These are phyloP conservation scores for Eleginops maclovinus DNA, from an alignment of 2,113 vertebrate species.

Conservation along the genomic window DNA sequence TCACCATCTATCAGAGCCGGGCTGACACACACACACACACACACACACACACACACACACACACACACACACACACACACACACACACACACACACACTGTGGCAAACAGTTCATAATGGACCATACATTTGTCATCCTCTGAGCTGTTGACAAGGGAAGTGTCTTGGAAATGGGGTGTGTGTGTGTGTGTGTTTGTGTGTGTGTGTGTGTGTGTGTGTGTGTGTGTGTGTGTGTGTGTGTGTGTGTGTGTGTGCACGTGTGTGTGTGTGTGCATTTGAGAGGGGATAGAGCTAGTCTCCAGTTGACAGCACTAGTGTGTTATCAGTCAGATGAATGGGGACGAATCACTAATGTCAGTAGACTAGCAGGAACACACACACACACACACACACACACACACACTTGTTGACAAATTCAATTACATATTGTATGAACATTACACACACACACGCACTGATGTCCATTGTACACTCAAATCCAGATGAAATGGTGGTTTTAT, in stretches of 20 bases:
- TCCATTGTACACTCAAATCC: not conserved
- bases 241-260: slow-evolving; percentile 38
- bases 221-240: slow-evolving; percentile 30
- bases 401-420: not conserved
- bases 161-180: slow-evolving; percentile 34
- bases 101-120: slow-evolving; percentile 66
- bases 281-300: slow-evolving; percentile 18
- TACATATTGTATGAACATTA: slow-evolving; percentile 6
- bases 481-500: not conserved
- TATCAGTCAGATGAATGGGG: slow-evolving; percentile 63
- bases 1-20: slow-evolving; percentile 67
- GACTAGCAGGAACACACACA: slow-evolving; percentile 2
- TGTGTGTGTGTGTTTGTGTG: slow-evolving; percentile 28
- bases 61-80: slow-evolving; percentile 27
- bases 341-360: slow-evolving; percentile 48
- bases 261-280: slow-evolving; percentile 18
- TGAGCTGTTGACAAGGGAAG: slow-evolving; percentile 70
- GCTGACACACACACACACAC: slow-evolving; percentile 38
- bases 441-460: not conserved
- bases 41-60: slow-evolving; percentile 37
- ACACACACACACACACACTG: slow-evolving; percentile 31
- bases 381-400: not conserved
- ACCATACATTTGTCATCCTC: slow-evolving; percentile 74
- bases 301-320: slow-evolving; percentile 48
- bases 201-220: slow-evolving; percentile 33